phyloP scores from a whole-genome alignment of 2,113 vertebrate genomes.

The Tragelaphus strepsiceros region DNA sequence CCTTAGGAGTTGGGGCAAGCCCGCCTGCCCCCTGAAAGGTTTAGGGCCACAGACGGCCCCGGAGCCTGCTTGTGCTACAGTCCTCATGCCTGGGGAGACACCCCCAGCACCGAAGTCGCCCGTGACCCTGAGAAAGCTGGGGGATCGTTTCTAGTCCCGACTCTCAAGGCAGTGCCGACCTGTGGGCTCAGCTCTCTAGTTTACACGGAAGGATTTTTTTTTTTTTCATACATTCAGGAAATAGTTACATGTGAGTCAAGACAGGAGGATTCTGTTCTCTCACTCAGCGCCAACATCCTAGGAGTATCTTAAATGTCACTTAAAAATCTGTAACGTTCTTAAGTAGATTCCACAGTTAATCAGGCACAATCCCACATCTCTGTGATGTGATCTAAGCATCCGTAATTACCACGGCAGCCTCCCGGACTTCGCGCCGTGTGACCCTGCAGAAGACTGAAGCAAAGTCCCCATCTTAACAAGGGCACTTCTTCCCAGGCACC shows the following conservation, averaged over 20 bases:
- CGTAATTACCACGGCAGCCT: fast-evolving
- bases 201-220: fast-evolving
- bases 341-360: background rate
- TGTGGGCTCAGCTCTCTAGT: background rate
- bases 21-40: fast-evolving
- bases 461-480: background rate
- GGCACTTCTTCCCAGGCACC: background rate
- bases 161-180: fast-evolving
- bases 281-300: fast-evolving
- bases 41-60: fast-evolving
- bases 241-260: fast-evolving
- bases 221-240: fast-evolving
- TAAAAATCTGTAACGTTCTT: too few species aligned
- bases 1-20: too few species aligned
- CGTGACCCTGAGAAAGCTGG: fast-evolving
- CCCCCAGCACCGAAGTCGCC: fast-evolving
- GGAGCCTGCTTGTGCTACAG: fast-evolving
- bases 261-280: background rate
- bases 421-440: fast-evolving
- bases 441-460: fast-evolving
- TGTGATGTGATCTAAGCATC: fast-evolving
- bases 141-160: fast-evolving
- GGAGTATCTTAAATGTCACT: background rate
- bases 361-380: fast-evolving
- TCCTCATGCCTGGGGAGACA: fast-evolving